Conservation (phyloP, 2,797 vertebrate genomes). For the Spinus pinus region DNA sequence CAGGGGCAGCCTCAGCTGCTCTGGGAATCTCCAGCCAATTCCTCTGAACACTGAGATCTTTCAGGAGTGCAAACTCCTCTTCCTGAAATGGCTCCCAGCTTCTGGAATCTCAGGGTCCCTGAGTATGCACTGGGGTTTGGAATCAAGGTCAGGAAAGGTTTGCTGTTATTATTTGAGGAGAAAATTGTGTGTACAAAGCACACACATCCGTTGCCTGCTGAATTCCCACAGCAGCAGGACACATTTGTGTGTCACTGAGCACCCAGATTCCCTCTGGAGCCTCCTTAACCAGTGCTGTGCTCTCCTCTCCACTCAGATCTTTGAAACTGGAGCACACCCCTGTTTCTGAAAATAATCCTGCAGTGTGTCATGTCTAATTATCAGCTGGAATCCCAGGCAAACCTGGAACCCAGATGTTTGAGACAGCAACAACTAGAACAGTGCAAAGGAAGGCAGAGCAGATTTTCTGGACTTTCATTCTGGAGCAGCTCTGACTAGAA, state of each 20-base stretch:
- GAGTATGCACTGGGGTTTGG: accelerated
- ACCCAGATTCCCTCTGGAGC: background rate
- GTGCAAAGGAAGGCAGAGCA: background rate
- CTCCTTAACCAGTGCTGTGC: background rate
- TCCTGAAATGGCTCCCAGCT: background rate
- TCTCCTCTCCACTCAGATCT: background rate
- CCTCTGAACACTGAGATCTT: background rate
- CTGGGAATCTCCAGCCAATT: background rate
- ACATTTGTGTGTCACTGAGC: background rate
- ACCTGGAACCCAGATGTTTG: constrained; percentile 25
- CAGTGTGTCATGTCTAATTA: background rate
- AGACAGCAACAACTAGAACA: background rate
- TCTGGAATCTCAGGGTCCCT: background rate
- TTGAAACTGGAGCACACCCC: background rate
- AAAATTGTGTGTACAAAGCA: background rate
- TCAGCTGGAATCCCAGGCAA: background rate
- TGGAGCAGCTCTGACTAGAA: background rate
- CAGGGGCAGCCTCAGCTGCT: background rate
- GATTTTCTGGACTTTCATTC: background rate
- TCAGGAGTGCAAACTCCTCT: background rate
- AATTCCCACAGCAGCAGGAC: background rate
- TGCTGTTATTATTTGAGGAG: background rate
- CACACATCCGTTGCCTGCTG: background rate
- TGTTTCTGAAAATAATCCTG: background rate
- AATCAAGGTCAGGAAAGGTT: background rate